Evolutionary conservation across 2,888 invertebrate genomes (phyloP).

Genomic region (Microctonus brassicae): DNA sequence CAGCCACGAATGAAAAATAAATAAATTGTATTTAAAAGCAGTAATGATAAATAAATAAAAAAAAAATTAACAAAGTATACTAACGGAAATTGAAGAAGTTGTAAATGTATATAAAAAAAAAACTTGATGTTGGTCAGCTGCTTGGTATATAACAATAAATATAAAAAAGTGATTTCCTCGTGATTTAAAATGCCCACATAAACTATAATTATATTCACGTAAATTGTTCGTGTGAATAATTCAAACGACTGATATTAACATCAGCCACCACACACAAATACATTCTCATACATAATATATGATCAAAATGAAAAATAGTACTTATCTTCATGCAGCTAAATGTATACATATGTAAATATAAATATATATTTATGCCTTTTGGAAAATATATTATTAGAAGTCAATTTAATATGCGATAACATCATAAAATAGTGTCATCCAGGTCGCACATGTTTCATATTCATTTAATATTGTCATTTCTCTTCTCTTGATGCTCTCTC

Average conservation of each 20-base stretch:
- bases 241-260: constrained; percentile 11
- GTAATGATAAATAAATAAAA: background rate
- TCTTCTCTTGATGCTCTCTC: background rate
- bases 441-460: background rate
- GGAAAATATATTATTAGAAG: constrained; percentile 35
- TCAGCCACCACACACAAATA: too few relatives aligned
- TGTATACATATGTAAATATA: background rate
- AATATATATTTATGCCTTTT: background rate
- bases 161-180: constrained; percentile 1
- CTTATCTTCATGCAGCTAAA: background rate
- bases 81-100: background rate
- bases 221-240: constrained; percentile 21
- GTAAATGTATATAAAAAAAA: background rate
- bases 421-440: constrained; percentile 17
- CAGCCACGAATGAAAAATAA: background rate
- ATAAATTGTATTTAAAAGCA: background rate
- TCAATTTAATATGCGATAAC: constrained; percentile 21
- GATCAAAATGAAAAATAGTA: background rate
- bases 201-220: constrained; percentile 12
- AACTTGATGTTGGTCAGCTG: background rate
- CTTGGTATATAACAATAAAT: background rate
- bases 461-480: background rate
- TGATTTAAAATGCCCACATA: constrained; percentile 6
- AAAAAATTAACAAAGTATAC: background rate
- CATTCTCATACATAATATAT: too few relatives aligned